Percentiles rank a stretch among this genome's conserved stretches.
These are phyloP conservation scores for Seira ritae DNA, from an alignment of 2,888 invertebrate genomes.

Conservation along the genomic window DNA sequence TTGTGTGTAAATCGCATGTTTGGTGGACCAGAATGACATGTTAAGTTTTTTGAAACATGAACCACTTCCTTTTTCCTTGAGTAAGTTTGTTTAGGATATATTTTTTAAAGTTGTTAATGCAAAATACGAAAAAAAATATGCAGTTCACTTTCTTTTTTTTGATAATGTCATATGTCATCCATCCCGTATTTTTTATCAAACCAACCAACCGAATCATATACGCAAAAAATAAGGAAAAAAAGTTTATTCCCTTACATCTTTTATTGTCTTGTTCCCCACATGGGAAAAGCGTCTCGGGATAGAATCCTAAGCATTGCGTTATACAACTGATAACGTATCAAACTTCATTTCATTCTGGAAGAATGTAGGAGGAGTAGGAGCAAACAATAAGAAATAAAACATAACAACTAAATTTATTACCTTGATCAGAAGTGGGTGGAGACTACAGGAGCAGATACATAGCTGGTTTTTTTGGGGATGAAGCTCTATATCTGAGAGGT, in stretches of 20 bases:
- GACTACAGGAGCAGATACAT: background rate
- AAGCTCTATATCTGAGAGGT: conserved; percentile 11
- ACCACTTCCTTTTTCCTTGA: conserved; percentile 17
- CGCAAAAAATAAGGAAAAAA: conserved; percentile 9
- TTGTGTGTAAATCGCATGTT: conserved; percentile 20
- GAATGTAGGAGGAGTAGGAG: conserved; percentile 9
- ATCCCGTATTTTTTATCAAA: conserved; percentile 14
- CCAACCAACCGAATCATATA: conserved; percentile 16
- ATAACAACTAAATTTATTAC: conserved; percentile 39
- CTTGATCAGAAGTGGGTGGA: conserved; percentile 33
- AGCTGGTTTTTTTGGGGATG: conserved; percentile 9
- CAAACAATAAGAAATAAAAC: conserved; percentile 20
- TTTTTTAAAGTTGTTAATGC: conserved; percentile 21
- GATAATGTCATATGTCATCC: conserved; percentile 23
- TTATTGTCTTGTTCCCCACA: conserved; percentile 13
- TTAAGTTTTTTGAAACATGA: conserved; percentile 24
- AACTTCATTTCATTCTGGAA: background rate
- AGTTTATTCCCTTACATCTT: conserved; percentile 18
- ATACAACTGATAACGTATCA: background rate
- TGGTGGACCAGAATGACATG: conserved; percentile 55
- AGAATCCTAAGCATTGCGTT: background rate
- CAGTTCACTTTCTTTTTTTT: conserved; percentile 1
- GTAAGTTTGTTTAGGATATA: conserved; percentile 22
- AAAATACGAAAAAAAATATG: conserved; percentile 5
- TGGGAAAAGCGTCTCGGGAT: background rate